Base-by-base conservation (phyloP, 2,888 invertebrate species). In the Synanthedon andrenaeformis region DNA sequence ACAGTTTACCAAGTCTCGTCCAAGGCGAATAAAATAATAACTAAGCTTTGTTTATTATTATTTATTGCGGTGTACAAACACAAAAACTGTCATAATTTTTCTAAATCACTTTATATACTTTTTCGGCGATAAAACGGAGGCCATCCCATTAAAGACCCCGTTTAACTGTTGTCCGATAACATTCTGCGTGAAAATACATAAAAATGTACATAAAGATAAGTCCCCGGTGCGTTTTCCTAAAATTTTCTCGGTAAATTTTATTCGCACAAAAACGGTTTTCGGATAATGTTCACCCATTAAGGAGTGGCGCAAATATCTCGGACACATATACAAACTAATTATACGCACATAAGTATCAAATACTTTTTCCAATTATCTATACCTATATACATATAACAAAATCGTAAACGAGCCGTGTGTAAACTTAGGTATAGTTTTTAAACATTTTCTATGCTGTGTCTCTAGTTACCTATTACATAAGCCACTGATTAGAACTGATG, bases 131-230 rank as follows among this genome's bases (percentile, higher is more conserved):
- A 80, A 73, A 67, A 62, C 63, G 70, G 65, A 67, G 64, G 69
- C 69, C 62, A 62, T 66, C 65, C 63, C 69, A 70, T 73, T 78
- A 76, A 74, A 74, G 62, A 64, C 63, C 60, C 63, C 69, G 59
- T 72, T 77, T 73, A 71, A 76, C 74, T 69, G 72, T 67, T 69
- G 70, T 63, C 70, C 70, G 77, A 79, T 82, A 79, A 77, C 68
- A 69, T 74, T 81, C 74, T 68, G 71, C 69, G 63, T 69, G 65
- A 71, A 78, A 79, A 77, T 72, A 76, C 75, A 75, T 81, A 79
- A 83, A 79, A 81, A 72, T 74, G 65, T 75, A 74, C 76, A 76
- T 80, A 82, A 82, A 82, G 79, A 82, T 82, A 82, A 82, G 72
- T 74, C 70, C 23, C 61, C 67, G 62, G 59, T 61, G 68, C 64